Evolutionary conservation across 2,797 vertebrate genomes (phyloP).

Genomic region (Brotula barbata): DNA sequence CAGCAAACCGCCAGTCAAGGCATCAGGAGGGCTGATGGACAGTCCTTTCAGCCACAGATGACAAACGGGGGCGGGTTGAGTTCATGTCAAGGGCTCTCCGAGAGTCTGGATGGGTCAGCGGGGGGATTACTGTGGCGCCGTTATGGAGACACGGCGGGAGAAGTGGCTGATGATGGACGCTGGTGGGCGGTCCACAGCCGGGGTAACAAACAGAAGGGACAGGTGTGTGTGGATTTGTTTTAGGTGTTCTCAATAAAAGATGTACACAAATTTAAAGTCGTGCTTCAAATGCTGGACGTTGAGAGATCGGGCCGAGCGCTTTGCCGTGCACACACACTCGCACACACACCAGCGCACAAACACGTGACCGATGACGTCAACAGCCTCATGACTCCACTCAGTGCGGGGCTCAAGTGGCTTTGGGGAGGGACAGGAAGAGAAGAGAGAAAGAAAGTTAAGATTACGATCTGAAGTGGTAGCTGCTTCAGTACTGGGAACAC

Average conservation of each 20-base stretch:
- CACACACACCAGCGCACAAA: conserved; percentile 24
- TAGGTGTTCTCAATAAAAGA: conserved; percentile 34
- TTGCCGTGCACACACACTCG: conserved; percentile 11
- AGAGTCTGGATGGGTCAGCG: conserved; percentile 34
- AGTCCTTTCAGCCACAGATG: conserved; percentile 57
- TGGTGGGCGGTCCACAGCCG: conserved; percentile 35
- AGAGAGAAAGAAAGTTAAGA: conserved; percentile 12
- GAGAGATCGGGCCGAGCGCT: conserved; percentile 38
- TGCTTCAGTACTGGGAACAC: neutral
- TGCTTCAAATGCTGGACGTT: conserved; percentile 23
- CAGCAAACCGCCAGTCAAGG: conserved; percentile 61
- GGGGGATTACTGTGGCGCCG: conserved; percentile 57
- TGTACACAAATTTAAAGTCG: neutral
- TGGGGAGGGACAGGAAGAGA: conserved; percentile 39
- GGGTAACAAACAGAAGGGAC: conserved; percentile 25
- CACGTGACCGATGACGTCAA: conserved; percentile 62
- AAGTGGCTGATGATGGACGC: conserved; percentile 53
- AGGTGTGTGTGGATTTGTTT: conserved; percentile 2
- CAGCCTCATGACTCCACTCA: conserved; percentile 54
- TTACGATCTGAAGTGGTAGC: conserved; percentile 37
- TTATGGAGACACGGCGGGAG: conserved; percentile 60
- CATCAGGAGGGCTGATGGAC: conserved; percentile 58
- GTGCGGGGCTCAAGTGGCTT: conserved; percentile 41
- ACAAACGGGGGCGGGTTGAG: conserved; percentile 53
- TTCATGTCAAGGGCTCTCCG: conserved; percentile 65